Evolutionary conservation across 2,113 vertebrate genomes (phyloP).

Genomic region (Paralichthys olivaceus): DNA sequence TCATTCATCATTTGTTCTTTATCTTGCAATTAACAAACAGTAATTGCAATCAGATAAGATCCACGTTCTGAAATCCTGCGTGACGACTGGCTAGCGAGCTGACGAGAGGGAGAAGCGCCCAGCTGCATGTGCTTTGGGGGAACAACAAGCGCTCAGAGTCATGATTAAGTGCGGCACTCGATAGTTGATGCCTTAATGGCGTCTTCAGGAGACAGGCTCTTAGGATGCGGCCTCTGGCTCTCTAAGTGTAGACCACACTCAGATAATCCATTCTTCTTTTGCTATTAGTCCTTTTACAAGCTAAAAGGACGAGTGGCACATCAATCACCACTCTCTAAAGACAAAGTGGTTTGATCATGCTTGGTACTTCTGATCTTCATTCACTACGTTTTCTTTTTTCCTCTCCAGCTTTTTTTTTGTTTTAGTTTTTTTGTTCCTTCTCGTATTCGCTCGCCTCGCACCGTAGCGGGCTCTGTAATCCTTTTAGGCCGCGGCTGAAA

Average conservation of each 20-base stretch:
- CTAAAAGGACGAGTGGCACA: constrained; percentile 65
- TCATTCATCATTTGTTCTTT: constrained; percentile 57
- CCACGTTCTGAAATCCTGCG: constrained; percentile 36
- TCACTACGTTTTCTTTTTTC: constrained; percentile 23
- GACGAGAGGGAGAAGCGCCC: constrained; percentile 29
- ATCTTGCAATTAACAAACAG: constrained; percentile 75
- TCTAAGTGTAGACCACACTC: constrained; percentile 61
- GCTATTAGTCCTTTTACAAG: constrained; percentile 67
- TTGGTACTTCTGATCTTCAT: constrained; percentile 57
- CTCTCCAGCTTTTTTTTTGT: constrained; percentile 11
- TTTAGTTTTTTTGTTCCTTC: constrained; percentile 30
- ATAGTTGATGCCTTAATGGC: constrained; percentile 64
- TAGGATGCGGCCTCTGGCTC: constrained; percentile 55
- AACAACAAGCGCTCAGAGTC: constrained; percentile 52
- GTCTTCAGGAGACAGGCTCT: constrained; percentile 64
- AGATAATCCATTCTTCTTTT: constrained; percentile 70
- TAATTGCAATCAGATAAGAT: constrained; percentile 75
- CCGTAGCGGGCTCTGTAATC: constrained; percentile 61
- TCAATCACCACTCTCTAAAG: constrained; percentile 65
- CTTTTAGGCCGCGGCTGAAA: constrained; percentile 70
- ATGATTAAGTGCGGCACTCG: constrained; percentile 68
- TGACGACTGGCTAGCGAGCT: constrained; percentile 57
- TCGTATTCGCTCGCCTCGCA: constrained; percentile 25
- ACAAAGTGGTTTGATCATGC: constrained; percentile 68
- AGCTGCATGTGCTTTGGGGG: constrained; percentile 56